Base-by-base conservation (phyloP, 64 coral and sea anemone species). In the Dendrophyllia cribrosa region DNA sequence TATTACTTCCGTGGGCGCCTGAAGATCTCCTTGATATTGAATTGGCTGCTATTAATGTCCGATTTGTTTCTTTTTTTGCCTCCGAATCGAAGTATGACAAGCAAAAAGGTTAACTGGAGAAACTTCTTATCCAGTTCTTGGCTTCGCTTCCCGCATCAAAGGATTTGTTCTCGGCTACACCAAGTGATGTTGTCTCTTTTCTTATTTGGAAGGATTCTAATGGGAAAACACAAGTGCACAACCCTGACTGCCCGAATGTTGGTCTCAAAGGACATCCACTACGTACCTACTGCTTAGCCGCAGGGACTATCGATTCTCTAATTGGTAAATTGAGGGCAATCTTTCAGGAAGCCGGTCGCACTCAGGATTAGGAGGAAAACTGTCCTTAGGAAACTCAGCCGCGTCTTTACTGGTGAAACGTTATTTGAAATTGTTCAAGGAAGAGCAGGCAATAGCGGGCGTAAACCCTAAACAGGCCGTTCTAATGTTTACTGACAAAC, bases 181-280 rank as follows among this genome's bases (percentile, higher is more conserved):
- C 80, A 21, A 11, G 4, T 43, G 88, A 79, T n/a, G 62, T 80
- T 43, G 44, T 55, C 26, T 25, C 58, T 21, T 79, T 90, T 60
- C 75, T 90, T 1, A 69, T 69, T 12, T 90, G 88, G 88, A 78
- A 79, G n/a, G 88, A 90, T 13, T 34, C 63, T 14, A 21, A 20
- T 0, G 80, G 80, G 3, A 61, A 61, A 64, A 84, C 80, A 4
- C 58, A 84, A 64, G n/a, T 84, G 0, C 24, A 64, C 14, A 26
- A 16, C 5, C 58, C 80, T 3, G 13, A 8, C 25, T 87, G 91
- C 21, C 26, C 10, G 0, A 51, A 58, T 8, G 75, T 92, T 53
- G 82, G 91, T 16, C n/a, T 58, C 10, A 45, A 53, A 51, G n/a
- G 13, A 9, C 51, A 20, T 0, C 3, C 2, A 46, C 22, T 2